A percentile compares a stretch with the other conserved stretches of the same genome.
These are phyloP conservation scores for Benthosema pterotum DNA, from an alignment of 2,797 vertebrate genomes.

Conservation along the genomic window DNA sequence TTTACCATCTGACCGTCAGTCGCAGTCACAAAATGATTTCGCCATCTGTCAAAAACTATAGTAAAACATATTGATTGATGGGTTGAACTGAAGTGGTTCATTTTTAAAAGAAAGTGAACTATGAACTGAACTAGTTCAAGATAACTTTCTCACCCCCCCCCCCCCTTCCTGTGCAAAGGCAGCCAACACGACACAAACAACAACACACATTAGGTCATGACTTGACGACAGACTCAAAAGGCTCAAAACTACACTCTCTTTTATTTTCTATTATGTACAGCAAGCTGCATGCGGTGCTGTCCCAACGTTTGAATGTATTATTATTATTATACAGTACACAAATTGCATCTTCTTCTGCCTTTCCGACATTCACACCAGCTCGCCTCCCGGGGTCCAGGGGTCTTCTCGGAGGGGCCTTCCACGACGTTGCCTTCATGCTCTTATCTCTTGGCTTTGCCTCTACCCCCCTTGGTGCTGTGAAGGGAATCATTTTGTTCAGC, in stretches of 20 bases:
- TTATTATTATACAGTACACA: too few species aligned
- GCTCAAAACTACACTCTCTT: slow-evolving; percentile 36
- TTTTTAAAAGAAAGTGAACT: too few species aligned
- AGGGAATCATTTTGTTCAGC: background rate
- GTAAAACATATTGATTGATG: too few species aligned
- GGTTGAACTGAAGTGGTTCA: too few species aligned
- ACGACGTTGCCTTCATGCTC: slow-evolving; percentile 21
- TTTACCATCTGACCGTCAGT: too few species aligned
- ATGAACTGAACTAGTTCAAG: too few species aligned
- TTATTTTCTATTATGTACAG: slow-evolving; percentile 49
- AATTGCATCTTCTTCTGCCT: slow-evolving; percentile 13
- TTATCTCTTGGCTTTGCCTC: slow-evolving; percentile 75
- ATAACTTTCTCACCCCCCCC: too few species aligned
- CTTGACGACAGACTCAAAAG: slow-evolving; percentile 14
- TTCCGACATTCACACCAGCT: background rate
- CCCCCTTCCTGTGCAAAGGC: too few species aligned
- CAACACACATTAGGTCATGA: background rate
- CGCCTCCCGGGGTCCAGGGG: slow-evolving; percentile 23
- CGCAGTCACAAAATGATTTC: too few species aligned
- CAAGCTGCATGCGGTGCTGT: slow-evolving; percentile 11
- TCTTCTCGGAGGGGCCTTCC: slow-evolving; percentile 15
- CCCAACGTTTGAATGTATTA: slow-evolving; percentile 17
- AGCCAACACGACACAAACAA: background rate
- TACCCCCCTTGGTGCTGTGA: slow-evolving; percentile 77
- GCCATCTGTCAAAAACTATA: too few species aligned